A percentile compares a stretch with the other conserved stretches of the same genome.
Conservation (phyloP, 30 jellyfish, hydroid and myxozoan species). For the Clytia hemisphaerica region DNA sequence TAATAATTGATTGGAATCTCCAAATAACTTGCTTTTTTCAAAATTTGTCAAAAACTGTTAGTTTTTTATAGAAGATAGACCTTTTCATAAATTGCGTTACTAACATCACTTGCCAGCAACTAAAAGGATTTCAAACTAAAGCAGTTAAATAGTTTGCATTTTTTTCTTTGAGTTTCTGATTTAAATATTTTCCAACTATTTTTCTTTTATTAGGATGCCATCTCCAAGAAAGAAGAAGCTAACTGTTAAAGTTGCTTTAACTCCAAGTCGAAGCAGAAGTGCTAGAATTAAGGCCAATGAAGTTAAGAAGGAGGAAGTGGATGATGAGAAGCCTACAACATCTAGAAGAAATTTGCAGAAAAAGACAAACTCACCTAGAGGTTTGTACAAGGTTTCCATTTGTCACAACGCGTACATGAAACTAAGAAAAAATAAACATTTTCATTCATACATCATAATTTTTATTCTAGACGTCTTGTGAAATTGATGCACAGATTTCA, state of each 20-base stretch:
- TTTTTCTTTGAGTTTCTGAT: too few relatives aligned
- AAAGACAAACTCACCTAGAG: not conserved
- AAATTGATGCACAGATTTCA: too few relatives aligned
- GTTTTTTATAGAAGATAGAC: not conserved
- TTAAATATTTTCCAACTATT: not conserved
- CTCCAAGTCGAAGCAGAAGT: slow-evolving; percentile 21
- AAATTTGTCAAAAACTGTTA: not conserved
- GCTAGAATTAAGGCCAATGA: slow-evolving; percentile 25
- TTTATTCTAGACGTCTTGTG: too few relatives aligned
- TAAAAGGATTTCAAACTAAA: not conserved
- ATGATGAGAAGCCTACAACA: slow-evolving; percentile 14
- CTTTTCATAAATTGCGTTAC: not conserved
- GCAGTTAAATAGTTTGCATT: too few relatives aligned
- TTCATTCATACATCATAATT: too few relatives aligned
- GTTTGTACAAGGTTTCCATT: too few relatives aligned
- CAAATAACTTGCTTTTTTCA: too few relatives aligned
- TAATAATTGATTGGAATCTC: too few relatives aligned
- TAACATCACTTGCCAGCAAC: not conserved
- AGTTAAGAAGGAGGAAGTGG: not conserved
- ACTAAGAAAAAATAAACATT: too few relatives aligned
- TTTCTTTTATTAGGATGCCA: slow-evolving; percentile 14
- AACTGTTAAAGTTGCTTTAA: slow-evolving; percentile 4
- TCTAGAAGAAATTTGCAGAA: too few relatives aligned
- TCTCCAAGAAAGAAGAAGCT: slow-evolving; percentile 32
- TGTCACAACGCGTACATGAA: too few relatives aligned